Conservation (phyloP, 2,888 invertebrate species). For the Watsonalla cultraria region DNA sequence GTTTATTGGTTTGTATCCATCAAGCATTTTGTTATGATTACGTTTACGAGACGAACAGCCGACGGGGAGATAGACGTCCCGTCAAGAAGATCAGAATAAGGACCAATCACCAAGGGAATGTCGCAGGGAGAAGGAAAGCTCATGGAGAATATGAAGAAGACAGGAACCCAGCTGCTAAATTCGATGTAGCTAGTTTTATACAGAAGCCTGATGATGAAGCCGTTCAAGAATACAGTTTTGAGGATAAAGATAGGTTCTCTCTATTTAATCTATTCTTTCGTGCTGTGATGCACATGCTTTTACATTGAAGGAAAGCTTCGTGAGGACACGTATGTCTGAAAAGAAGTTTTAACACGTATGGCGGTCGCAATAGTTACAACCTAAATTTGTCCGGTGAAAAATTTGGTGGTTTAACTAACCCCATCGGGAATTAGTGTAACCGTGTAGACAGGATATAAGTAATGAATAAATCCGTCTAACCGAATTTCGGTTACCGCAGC, state of each 20-base stretch:
- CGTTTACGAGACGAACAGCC: conserved; percentile 13
- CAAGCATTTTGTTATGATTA: conserved; percentile 30
- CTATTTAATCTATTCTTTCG: conserved; percentile 6
- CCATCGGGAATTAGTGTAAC: too few relatives aligned
- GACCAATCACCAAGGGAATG: conserved; percentile 1
- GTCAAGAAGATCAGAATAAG: background rate
- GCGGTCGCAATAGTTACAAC: too few relatives aligned
- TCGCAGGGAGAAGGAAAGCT: background rate
- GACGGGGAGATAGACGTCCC: background rate
- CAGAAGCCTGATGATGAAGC: conserved; percentile 30
- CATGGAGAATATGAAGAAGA: conserved; percentile 17
- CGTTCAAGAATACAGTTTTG: conserved; percentile 17
- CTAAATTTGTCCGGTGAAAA: too few relatives aligned
- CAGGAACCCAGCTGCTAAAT: conserved; percentile 30
- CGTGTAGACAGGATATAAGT: too few relatives aligned
- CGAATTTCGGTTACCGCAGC: too few relatives aligned
- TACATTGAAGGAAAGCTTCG: too few relatives aligned
- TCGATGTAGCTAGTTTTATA: conserved; percentile 51
- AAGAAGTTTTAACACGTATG: too few relatives aligned
- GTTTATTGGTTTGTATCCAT: conserved; percentile 29
- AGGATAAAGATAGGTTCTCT: conserved; percentile 17
- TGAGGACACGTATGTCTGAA: too few relatives aligned
- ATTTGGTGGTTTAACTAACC: too few relatives aligned
- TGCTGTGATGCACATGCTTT: too few relatives aligned
- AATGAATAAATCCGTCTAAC: too few relatives aligned